phyloP scores from a whole-genome alignment of 2,113 vertebrate species.

The Chaetops frenatus region DNA sequence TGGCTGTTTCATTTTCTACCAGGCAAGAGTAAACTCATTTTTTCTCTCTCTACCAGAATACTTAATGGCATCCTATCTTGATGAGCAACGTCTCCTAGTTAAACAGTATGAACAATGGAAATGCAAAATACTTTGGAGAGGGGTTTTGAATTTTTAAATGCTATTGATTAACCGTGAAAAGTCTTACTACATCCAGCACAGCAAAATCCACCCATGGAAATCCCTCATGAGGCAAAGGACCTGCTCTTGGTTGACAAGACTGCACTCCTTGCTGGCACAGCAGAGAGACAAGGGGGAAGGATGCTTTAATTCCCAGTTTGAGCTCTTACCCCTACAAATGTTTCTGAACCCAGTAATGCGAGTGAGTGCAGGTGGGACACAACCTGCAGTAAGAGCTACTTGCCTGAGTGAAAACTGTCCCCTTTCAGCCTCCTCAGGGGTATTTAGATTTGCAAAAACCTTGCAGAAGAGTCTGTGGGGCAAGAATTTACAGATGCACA shows the following conservation, averaged over 20 bases:
- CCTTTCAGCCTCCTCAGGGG: background rate
- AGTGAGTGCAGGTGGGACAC: background rate
- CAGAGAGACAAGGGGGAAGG: background rate
- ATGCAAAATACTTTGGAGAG: conserved; percentile 4
- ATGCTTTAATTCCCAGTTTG: background rate
- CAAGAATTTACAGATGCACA: background rate
- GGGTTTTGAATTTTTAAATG: background rate
- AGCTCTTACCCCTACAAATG: background rate
- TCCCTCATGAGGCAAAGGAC: background rate
- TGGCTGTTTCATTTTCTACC: conserved; percentile 35
- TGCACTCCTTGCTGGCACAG: background rate
- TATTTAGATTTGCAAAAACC: background rate
- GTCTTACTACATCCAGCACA: background rate
- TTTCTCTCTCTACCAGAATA: conserved; percentile 4
- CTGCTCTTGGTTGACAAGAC: background rate
- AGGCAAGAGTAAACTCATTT: conserved; percentile 35
- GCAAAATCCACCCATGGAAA: background rate
- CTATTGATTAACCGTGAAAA: background rate
- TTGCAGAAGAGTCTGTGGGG: background rate
- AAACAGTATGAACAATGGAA: background rate
- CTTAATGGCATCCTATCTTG: conserved; percentile 26
- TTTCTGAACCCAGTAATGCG: background rate
- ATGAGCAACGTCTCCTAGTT: conserved; percentile 31
- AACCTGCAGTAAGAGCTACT: background rate
- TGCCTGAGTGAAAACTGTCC: accelerated